phyloP scores from a whole-genome alignment of 2,113 vertebrate species.

The Progne subis region DNA sequence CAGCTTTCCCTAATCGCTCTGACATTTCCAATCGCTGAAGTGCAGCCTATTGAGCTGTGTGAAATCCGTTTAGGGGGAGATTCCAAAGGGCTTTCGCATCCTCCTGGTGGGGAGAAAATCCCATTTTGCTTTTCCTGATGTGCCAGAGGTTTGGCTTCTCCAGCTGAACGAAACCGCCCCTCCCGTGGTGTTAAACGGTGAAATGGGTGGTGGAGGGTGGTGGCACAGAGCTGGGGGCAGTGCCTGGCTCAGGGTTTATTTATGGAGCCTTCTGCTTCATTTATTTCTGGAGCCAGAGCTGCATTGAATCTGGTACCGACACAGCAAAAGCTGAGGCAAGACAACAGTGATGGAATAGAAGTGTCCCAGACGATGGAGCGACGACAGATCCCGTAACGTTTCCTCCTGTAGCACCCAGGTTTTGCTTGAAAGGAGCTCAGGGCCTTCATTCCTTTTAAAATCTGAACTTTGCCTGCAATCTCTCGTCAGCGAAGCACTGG shows the following conservation, averaged over 20 bases:
- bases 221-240: not conserved
- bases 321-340: not conserved
- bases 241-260: not conserved
- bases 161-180: not conserved
- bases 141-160: not conserved
- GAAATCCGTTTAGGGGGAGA: not conserved
- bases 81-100: not conserved
- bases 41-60: not conserved
- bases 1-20: not conserved
- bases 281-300: not conserved
- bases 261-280: not conserved
- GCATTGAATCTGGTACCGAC: not conserved
- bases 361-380: not conserved
- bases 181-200: no score
- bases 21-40: slow-evolving; percentile 3
- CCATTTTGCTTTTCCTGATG: not conserved
- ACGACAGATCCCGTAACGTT: no score
- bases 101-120: not conserved
- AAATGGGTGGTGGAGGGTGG: no score
- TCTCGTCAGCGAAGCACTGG: not conserved
- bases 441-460: not conserved
- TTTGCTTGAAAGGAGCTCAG: not conserved
- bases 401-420: not conserved
- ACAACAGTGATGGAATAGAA: not conserved
- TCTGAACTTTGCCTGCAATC: not conserved